Evolutionary conservation across 2,797 vertebrate species (phyloP).

Genomic region (Dermochelys coriacea): DNA sequence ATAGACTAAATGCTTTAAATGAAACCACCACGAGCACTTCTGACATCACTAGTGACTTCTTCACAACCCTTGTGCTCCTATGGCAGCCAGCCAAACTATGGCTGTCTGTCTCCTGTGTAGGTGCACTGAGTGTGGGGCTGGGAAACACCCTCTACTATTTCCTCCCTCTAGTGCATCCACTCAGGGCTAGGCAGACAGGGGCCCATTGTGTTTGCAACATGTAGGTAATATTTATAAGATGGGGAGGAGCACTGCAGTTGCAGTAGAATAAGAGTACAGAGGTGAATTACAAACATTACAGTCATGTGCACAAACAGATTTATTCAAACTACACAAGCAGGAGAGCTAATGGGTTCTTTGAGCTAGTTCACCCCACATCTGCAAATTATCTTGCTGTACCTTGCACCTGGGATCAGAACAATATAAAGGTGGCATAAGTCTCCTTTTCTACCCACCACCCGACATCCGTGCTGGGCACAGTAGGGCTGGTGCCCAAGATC

Average conservation of each 20-base stretch:
- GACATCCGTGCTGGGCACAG: not conserved
- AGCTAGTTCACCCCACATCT: not conserved
- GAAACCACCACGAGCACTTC: not conserved
- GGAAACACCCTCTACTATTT: not conserved
- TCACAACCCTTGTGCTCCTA: not conserved
- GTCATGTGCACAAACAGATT: not conserved
- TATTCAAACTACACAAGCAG: not conserved
- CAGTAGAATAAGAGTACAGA: not conserved
- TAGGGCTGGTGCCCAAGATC: not conserved
- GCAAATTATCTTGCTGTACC: not conserved
- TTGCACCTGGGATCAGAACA: not conserved
- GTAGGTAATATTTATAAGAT: not conserved
- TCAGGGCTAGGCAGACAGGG: not conserved
- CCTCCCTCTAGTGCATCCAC: not conserved
- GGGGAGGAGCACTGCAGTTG: not conserved
- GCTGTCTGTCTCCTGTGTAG: not conserved
- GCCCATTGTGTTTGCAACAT: not conserved
- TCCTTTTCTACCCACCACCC: not conserved
- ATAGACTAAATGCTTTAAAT: not conserved
- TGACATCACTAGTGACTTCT: not conserved
- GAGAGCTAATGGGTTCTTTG: not conserved
- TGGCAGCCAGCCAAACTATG: not conserved
- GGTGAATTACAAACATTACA: not conserved
- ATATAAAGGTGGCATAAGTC: not conserved
- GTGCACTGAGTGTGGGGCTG: not conserved